Evolutionary conservation across 2,113 vertebrate species (phyloP), one percentile per base, ranked within the genome.

Genomic region (Nymphicus hollandicus): DNA sequence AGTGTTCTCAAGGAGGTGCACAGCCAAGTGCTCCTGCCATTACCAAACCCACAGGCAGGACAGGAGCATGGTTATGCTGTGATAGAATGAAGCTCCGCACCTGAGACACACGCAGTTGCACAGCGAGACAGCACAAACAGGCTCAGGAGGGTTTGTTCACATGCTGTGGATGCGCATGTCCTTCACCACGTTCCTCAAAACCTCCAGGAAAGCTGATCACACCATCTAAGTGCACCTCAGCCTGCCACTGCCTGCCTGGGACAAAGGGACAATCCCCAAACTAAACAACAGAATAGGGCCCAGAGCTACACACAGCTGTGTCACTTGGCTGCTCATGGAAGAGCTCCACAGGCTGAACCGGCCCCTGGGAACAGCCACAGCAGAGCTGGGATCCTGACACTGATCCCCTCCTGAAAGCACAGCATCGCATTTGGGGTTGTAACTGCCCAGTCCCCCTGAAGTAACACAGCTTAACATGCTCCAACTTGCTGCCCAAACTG

Each of bases 101-200:
- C 0, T 5, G 6, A 20, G 20, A 29, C 13, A 25, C 10, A 2
- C 4, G 1, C 12, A 12, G 29, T 3, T 17, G 13, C 27, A 6
- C 2, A 7, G 23, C 5, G 1, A 7, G 24, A 5, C 1, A 24
- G 24, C 72, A 71, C 33, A 20, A 10, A 5, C 17, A 65, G 53
- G 28, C 28, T 29, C 52, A 31, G 52, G 52, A 53, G 17, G 53
- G 29, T 33, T 20, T 55, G 29, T 31, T 33, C 53, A 55, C 29
- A 8, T 20, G 53, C 31, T 56, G 53, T 20, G 19, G 20, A 20
- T 33, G 29, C 19, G 29, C 31, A 31, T 13, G 41, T 41, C 39
- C 39, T 41, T 41, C 39, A 41, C 39, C 52, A 19, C 12, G 52
- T 8, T 55, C 29, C 29, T 55, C 41, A 41, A 41, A 41, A 41